Evolutionary conservation across 2,113 vertebrate genomes (phyloP), one percentile per base, ranked within the genome.

Genomic region (Pseudorhombus dupliciocellatus): DNA sequence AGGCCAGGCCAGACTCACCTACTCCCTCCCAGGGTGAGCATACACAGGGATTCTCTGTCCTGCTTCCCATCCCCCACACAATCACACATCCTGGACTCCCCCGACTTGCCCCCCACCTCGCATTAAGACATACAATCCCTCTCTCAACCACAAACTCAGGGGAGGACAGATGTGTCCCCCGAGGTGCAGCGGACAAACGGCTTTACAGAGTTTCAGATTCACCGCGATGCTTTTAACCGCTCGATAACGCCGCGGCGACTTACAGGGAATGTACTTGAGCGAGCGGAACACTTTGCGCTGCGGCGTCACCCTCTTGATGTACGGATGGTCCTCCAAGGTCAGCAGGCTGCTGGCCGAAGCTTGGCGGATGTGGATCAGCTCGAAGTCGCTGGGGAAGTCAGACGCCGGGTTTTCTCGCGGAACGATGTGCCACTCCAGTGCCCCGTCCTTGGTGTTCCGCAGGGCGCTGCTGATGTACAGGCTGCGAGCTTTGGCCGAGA

Each of bases 311-410:
- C 96, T 95, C 76, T 98, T 99, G 92, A 99, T 97, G 92, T 96
- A 97, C 0, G 97, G 98, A 57, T 99, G 98, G 65, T 94, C 95
- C 88, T 98, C 95, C 14, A 99, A 92, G 0, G 93, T 96, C 67
- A 95, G 91, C 53, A 99, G 93, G 69, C 94, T 95, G 30, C 89
- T 89, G 25, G 83, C 93, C 65, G 96, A 94, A 0, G 94, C 95
- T 69, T 96, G 95, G 0, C 94, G 93, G 71, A 99, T 96, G 89
- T 97, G 95, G 83, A 99, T 94, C 77, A 99, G 94, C 87, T 99
- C 98, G 66, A 99, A 99, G 89, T 99, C 98, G 3, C 97, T 99
- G 3, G 98, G 98, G 59, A 96, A 99, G 92, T 98, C 95, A 1
- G 96, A 97, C 71, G 97, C 98, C 0, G 98, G 96, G 89, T 99